Evolutionary conservation across 2,797 vertebrate species (phyloP), one percentile per base, ranked within the genome.

Genomic region (Lacerta agilis): DNA sequence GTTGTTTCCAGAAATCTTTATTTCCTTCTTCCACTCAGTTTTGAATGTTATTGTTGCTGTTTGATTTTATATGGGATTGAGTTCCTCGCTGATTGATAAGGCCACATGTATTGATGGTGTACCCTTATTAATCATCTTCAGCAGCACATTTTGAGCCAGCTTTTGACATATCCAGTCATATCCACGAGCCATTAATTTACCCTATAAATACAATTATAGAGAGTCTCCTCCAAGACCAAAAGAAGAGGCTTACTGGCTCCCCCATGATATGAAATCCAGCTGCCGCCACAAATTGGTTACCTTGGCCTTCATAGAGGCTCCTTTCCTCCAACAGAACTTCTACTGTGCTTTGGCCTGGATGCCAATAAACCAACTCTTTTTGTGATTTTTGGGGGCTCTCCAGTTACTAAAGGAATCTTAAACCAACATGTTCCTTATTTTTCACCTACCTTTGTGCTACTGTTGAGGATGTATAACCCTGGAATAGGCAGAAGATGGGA

Each of bases 261-360:
- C n/a, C 80, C 10, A 41, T 85, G 71, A 90, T 82, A 84, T n/a
- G 45, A 76, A 87, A 87, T 61, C 29, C 82, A 77, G 77, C 83
- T 77, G 10, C 36, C 81, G 61, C 71, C 82, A 90, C 69, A 77
- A 77, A 61, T 69, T 81, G 61, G 61, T 75, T 90, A 76, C 61
- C 18, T 61, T 87, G 81, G 75, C 85, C 4, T 73, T 82, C 49
- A 61, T 4, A 17, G n/a, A 77, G 8, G 11, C 49, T 25, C 23
- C 20, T 76, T 87, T 43, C 33, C 17, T 76, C 82, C 77, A 64
- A 33, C 25, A 66, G 33, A 55, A 11, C 4, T 13, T 82, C 66
- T 78, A 78, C 58, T 45, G 8, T 75, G 58, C 36, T 83, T 72
- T 0, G 25, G 6, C 67, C 77, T 45, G 41, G 45, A 55, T 66